phyloP scores from a whole-genome alignment of 2,113 vertebrate species.

The Archilochus colubris region DNA sequence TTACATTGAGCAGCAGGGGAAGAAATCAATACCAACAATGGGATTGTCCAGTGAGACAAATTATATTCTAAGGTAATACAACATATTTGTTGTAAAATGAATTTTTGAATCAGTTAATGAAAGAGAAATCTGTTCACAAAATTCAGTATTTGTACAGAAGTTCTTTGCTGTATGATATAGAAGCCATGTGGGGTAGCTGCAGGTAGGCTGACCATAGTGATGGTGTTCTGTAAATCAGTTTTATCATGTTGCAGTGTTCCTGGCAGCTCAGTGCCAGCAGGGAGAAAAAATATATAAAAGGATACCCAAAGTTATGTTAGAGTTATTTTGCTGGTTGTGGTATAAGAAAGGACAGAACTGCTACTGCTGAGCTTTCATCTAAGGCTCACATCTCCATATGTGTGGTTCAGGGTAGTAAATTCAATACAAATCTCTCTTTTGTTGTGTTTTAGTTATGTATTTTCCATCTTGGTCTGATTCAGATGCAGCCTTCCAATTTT shows the following conservation, averaged over 20 bases:
- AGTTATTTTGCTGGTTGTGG: background rate
- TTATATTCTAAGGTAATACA: slow-evolving; percentile 70
- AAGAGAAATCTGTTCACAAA: slow-evolving; percentile 77
- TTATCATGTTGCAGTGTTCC: background rate
- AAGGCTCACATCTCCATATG: background rate
- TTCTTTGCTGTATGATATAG: background rate
- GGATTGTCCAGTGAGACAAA: slow-evolving; percentile 72
- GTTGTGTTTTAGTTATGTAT: background rate
- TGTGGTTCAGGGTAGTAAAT: background rate
- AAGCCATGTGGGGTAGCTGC: background rate
- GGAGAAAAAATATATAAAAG: background rate
- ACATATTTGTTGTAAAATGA: slow-evolving; percentile 75
- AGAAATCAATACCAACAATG: slow-evolving; percentile 61
- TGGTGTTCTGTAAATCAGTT: background rate
- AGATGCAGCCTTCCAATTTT: background rate
- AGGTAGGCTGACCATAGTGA: background rate
- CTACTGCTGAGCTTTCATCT: background rate
- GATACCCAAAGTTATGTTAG: background rate
- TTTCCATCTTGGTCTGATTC: background rate
- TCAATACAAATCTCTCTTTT: background rate
- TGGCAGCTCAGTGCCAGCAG: background rate
- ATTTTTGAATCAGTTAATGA: slow-evolving; percentile 79
- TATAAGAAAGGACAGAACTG: background rate
- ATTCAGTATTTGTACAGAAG: slow-evolving; percentile 16
- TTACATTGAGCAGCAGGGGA: background rate